phyloP scores from a whole-genome alignment of 2,888 invertebrate species.

The Monoplex corrugatus region DNA sequence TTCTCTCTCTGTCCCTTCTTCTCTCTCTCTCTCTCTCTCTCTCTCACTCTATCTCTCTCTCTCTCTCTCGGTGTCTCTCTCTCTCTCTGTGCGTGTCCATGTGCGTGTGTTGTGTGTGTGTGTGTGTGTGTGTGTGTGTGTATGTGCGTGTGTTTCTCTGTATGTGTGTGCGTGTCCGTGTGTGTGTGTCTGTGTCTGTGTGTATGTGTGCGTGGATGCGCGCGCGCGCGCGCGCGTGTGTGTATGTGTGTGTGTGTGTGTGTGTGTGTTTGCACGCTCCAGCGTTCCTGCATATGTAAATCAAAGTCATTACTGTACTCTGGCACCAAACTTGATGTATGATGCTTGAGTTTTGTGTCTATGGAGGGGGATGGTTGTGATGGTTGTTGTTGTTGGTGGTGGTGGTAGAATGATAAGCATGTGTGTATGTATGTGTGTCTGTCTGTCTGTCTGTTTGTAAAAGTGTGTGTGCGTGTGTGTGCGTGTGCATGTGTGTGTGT shows the following conservation, averaged over 20 bases:
- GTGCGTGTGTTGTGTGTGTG: conserved; percentile 13
- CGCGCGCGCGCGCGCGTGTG: not conserved
- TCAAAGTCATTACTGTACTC: not conserved
- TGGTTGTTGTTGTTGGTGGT: too few species aligned
- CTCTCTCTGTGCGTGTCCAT: not conserved
- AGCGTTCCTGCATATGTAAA: not conserved
- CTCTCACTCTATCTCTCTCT: too few species aligned
- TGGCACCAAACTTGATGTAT: not conserved
- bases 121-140: conserved; percentile 14
- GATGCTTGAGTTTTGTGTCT: not conserved
- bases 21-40: conserved; percentile 5
- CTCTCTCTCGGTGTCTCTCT: not conserved
- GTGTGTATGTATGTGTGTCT: not conserved
- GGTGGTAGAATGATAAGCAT: not conserved
- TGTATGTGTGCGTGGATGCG: not conserved
- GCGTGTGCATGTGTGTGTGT: not conserved
- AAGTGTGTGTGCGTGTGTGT: not conserved
- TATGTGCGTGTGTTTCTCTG: not conserved
- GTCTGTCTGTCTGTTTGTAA: too few species aligned
- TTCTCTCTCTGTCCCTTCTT: not conserved
- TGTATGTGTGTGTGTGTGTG: conserved; percentile 43
- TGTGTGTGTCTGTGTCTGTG: not conserved
- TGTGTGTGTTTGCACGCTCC: conserved; percentile 31
- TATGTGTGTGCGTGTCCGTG: not conserved
- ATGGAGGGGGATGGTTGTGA: not conserved